phyloP scores from a whole-genome alignment of 2,797 vertebrate genomes.

The Pteropus rufus region DNA sequence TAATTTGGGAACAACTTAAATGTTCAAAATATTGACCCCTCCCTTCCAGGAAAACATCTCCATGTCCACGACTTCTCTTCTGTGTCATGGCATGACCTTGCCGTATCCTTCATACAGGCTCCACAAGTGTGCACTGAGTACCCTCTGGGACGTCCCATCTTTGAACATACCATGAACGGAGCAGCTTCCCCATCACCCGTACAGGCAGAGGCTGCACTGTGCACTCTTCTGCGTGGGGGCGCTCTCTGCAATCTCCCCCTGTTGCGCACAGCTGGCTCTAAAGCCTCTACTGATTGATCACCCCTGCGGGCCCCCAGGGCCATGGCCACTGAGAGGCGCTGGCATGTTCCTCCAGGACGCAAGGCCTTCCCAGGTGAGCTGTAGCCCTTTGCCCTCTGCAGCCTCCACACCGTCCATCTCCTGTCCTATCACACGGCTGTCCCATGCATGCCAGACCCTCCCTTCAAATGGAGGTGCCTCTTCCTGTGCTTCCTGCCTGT shows the following conservation, averaged over 20 bases:
- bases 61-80: not conserved
- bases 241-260: not conserved
- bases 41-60: not conserved
- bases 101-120: not conserved
- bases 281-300: not conserved
- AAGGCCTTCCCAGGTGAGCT: not conserved
- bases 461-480: not conserved
- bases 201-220: not conserved
- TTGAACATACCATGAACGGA: not conserved
- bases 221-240: accelerated
- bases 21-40: not conserved
- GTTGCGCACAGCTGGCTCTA: not conserved
- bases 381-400: not conserved
- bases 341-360: not conserved
- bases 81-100: not conserved
- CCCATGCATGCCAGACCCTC: too few species aligned
- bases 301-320: not conserved
- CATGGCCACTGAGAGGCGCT: not conserved
- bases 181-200: too few species aligned
- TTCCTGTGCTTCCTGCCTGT: not conserved
- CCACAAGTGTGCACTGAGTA: not conserved
- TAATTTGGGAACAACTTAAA: not conserved
- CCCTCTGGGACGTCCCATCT: not conserved
- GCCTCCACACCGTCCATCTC: not conserved
- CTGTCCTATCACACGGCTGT: accelerated